A percentile compares a stretch with the other conserved stretches of the same genome.
Evolutionary conservation across 2,797 vertebrate genomes (phyloP).

Genomic region (Spatula versicolor): DNA sequence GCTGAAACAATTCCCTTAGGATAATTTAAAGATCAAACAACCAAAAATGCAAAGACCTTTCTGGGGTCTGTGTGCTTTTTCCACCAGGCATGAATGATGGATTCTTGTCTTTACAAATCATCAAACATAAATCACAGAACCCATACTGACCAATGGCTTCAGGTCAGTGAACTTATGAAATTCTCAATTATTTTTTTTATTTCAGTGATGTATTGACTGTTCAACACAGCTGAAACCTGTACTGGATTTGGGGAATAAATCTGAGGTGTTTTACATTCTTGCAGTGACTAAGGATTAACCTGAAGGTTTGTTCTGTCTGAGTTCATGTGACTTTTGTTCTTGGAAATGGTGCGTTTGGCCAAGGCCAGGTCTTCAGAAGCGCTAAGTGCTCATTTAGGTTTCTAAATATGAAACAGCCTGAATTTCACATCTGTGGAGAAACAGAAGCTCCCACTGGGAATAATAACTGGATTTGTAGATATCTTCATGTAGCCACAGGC

Average conservation of each 20-base stretch:
- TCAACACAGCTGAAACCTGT: background rate
- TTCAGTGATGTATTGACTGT: background rate
- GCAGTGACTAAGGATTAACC: background rate
- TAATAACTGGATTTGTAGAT: background rate
- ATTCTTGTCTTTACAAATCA: background rate
- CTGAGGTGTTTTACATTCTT: background rate
- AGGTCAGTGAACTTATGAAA: background rate
- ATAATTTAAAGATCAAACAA: background rate
- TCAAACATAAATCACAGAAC: background rate
- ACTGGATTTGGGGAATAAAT: background rate
- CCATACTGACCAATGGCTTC: background rate
- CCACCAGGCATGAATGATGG: background rate
- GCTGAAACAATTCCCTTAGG: background rate
- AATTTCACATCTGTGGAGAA: background rate
- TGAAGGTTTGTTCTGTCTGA: constrained; percentile 4
- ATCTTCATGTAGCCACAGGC: background rate
- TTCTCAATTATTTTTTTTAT: background rate
- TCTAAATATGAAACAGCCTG: background rate
- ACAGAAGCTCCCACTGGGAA: background rate
- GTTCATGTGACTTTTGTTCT: background rate
- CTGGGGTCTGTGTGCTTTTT: background rate
- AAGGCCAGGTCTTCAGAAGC: background rate
- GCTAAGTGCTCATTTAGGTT: background rate
- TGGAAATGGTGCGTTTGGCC: background rate
- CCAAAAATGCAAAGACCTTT: background rate